These are phyloP conservation scores for Reinhardtius hippoglossoides DNA, from an alignment of 2,113 vertebrate species.

Conservation along the genomic window DNA sequence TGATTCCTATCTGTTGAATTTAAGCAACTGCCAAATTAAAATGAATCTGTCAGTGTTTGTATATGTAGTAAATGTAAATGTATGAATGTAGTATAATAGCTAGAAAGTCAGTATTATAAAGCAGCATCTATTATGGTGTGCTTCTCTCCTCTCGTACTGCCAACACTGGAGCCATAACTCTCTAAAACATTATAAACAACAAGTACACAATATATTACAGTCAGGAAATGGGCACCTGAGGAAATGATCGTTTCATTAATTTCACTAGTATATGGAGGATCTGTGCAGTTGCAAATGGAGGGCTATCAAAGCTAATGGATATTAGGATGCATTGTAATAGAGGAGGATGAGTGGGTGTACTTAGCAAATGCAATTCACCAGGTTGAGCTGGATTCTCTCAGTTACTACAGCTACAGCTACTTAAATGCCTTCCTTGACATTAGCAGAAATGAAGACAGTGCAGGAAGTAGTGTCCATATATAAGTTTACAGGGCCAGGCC, in stretches of 20 bases:
- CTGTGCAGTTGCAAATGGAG: constrained; percentile 32
- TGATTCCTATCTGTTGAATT: too few species aligned
- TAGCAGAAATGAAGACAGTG: background rate
- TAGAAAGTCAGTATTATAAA: background rate
- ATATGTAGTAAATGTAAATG: too few species aligned
- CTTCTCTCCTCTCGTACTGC: background rate
- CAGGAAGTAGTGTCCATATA: constrained; percentile 1
- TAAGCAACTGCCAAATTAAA: too few species aligned
- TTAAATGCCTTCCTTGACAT: constrained; percentile 16
- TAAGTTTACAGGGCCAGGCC: background rate
- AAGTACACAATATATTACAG: constrained; percentile 6
- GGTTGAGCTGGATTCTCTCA: constrained; percentile 21
- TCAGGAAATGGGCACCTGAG: constrained; percentile 11
- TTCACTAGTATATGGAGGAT: constrained; percentile 34
- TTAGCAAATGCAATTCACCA: constrained; percentile 45
- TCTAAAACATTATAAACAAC: constrained; percentile 2
- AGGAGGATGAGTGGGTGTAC: constrained; percentile 33
- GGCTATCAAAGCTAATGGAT: constrained; percentile 58
- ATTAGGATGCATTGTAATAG: constrained; percentile 30
- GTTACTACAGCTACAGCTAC: background rate
- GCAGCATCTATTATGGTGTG: background rate
- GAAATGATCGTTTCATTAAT: constrained; percentile 45
- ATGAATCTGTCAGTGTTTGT: too few species aligned
- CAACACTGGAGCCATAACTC: background rate
- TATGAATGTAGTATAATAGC: background rate